These are phyloP conservation scores for Chloroclystis v-ata DNA, from an alignment of 2,888 invertebrate genomes.

Conservation along the genomic window DNA sequence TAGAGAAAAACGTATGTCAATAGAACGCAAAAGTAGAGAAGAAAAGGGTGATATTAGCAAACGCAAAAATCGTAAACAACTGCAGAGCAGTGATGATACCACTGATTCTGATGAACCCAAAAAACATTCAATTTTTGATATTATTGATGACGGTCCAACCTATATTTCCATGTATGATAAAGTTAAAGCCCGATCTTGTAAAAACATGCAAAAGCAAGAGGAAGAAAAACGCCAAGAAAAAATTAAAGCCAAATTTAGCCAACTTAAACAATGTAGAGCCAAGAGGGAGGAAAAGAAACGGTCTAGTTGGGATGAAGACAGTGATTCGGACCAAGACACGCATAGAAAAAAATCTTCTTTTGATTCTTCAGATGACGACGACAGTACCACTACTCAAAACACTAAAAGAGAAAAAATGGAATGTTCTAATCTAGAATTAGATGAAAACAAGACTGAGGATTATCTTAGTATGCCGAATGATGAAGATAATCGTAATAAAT, in stretches of 20 bases:
- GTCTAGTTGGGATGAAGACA: constrained; percentile 93
- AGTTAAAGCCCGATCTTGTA: constrained; percentile 94
- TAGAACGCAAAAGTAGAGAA: constrained; percentile 73
- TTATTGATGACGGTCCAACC: constrained; percentile 91
- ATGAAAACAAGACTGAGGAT: constrained; percentile 69
- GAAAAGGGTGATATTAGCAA: constrained; percentile 60
- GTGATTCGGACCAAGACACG: constrained; percentile 80
- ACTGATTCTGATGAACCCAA: constrained; percentile 90
- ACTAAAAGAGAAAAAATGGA: constrained; percentile 76
- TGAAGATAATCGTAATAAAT: constrained; percentile 75
- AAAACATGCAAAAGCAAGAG: constrained; percentile 94
- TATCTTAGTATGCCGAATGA: constrained; percentile 68
- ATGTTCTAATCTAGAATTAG: constrained; percentile 52
- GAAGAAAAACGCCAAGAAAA: constrained; percentile 92
- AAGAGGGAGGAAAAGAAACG: constrained; percentile 93
- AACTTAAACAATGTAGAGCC: constrained; percentile 90
- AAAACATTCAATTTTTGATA: constrained; percentile 94
- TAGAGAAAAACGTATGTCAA: constrained; percentile 72
- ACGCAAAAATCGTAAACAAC: constrained; percentile 64
- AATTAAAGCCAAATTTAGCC: constrained; percentile 92
- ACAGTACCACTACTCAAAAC: constrained; percentile 55
- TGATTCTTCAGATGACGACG: constrained; percentile 77
- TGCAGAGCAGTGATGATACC: constrained; percentile 81
- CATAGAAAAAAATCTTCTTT: constrained; percentile 66
- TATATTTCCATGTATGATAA: constrained; percentile 99